Percentiles rank a stretch among this genome's conserved stretches.
Evolutionary conservation across 2,113 vertebrate genomes (phyloP).

Genomic region (Oncorhynchus tshawytscha): DNA sequence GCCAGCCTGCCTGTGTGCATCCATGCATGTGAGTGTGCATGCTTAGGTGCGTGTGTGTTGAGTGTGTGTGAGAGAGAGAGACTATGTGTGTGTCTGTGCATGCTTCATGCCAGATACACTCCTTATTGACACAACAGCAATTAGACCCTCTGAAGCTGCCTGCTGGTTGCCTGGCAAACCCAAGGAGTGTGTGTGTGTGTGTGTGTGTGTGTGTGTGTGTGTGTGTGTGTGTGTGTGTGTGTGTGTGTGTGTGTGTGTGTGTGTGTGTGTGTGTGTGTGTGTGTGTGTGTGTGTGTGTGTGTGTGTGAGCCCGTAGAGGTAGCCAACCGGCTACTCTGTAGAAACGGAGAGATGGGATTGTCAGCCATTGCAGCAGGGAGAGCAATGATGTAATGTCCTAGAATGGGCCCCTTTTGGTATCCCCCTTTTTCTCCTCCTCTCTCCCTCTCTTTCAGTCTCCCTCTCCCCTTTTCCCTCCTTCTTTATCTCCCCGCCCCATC

Average conservation of each 20-base stretch:
- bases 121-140: neutral
- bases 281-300: neutral
- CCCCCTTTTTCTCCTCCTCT: neutral
- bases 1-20: no score
- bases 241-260: neutral
- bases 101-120: neutral
- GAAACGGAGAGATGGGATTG: constrained; percentile 6
- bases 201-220: neutral
- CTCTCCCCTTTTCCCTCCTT: no score
- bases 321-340: neutral
- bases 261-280: neutral
- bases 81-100: neutral
- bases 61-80: no score
- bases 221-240: no score
- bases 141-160: neutral
- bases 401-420: neutral
- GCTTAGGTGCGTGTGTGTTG: no score
- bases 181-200: neutral
- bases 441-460: neutral
- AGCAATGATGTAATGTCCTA: constrained; percentile 1
- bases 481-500: no score
- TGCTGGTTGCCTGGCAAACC: neutral
- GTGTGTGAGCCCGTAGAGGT: neutral
- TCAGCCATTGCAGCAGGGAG: constrained; percentile 33
- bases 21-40: no score